phyloP scores from a whole-genome alignment of 2,797 vertebrate genomes.

The Mus spretus region DNA sequence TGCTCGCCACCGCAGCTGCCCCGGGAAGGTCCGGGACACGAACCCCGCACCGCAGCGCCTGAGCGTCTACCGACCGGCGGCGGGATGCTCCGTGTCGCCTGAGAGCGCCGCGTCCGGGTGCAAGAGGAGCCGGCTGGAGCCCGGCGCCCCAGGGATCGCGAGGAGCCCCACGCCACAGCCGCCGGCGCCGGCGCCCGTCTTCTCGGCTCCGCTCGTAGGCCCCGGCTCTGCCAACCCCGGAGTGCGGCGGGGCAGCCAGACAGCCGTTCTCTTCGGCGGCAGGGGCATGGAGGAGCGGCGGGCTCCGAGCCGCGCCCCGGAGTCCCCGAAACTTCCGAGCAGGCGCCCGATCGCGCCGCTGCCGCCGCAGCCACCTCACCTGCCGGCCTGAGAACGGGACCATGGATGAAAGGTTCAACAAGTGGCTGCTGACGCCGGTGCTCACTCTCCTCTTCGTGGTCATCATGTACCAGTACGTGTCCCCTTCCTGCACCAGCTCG shows the following conservation, averaged over 20 bases:
- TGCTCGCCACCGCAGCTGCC: constrained; percentile 42
- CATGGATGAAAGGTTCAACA: constrained; percentile 97
- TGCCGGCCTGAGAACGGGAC: constrained; percentile 87
- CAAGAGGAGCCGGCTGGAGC: not conserved
- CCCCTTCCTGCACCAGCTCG: constrained; percentile 92
- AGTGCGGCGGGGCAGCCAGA: constrained; percentile 71
- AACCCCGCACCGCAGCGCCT: constrained; percentile 2
- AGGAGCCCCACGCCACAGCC: constrained; percentile 59
- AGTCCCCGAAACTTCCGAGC: constrained; percentile 84
- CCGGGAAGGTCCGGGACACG: constrained; percentile 40
- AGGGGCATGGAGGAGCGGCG: constrained; percentile 85
- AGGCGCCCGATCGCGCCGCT: constrained; percentile 63
- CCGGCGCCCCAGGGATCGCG: constrained; percentile 29
- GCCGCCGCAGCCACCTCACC: constrained; percentile 70
- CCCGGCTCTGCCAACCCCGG: constrained; percentile 25
- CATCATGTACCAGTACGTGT: constrained; percentile 97
- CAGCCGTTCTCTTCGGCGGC: constrained; percentile 74
- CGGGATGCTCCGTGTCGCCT: constrained; percentile 55
- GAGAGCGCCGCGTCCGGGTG: not conserved
- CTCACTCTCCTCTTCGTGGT: constrained; percentile 96
- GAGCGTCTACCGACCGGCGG: constrained; percentile 25
- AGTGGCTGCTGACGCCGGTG: constrained; percentile 96
- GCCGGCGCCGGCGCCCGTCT: constrained; percentile 34
- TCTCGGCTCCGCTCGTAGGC: constrained; percentile 38
- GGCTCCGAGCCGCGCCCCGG: constrained; percentile 81